Evolutionary conservation across 37 sponge, comb jelly and placozoan species (phyloP), one percentile per base, ranked within the genome.

Genomic region (Cliona cf. orientalis): DNA sequence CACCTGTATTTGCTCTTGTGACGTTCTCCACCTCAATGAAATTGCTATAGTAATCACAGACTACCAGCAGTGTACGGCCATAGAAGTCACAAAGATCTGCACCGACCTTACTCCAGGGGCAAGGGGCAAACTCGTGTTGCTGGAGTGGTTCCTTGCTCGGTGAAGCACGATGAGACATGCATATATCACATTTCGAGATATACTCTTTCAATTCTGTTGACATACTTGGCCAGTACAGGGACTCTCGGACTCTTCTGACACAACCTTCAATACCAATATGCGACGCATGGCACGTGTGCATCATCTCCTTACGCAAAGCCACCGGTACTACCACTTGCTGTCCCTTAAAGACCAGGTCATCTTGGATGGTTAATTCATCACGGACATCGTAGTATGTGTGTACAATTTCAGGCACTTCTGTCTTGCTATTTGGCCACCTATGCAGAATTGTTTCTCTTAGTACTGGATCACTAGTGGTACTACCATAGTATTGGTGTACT

Each of bases 221-320:
- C 85, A 84, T 84, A 21, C 85, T 29, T 11, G 85, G 85, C 85
- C 85, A 76, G 60, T 58, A 84, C 67, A 83, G 44, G 42, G 6
- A 46, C 28, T 82, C 83, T 29, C 74, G 19, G 2, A 66, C 83
- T 33, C 77, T 69, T 1, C 78, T 3, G 22, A 77, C 9, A 14
- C 58, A 84, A 6, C 58, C 58, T 26, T 84, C 84, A 7, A 75
- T 66, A 1, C 76, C 84, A 74, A 84, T 66, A 39, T 75, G 84
- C 3, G 69, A 21, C 2, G 1, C 53, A 45, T 83, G 84, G 3
- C 26, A 1, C 29, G 37, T 21, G 5, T 23, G 21, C 69, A 84
- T 66, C 79, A 78, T 71, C 57, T 71, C 41, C 40, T 6, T 63
- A 29, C 73, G 19, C 73, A 78, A 23, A 0, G 74, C 0, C 11